These are phyloP conservation scores for Gastrophryne carolinensis DNA, from an alignment of 2,797 vertebrate genomes.

Conservation along the genomic window DNA sequence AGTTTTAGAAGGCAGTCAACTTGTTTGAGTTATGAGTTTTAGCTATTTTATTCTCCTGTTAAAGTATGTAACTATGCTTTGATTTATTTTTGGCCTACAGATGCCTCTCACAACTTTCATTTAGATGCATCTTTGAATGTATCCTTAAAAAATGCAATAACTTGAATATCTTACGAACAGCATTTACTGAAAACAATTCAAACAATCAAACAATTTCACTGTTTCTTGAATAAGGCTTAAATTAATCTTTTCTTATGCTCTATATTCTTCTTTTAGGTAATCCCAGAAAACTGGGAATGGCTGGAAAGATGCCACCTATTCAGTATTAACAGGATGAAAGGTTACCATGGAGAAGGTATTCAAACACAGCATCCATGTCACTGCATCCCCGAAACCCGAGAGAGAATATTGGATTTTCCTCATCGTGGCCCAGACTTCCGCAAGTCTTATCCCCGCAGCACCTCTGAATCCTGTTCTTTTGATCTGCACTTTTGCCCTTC, in stretches of 20 bases:
- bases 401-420: slow-evolving; percentile 74
- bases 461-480: slow-evolving; percentile 73
- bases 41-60: no score
- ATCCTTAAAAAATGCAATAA: no score
- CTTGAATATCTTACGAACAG: no score
- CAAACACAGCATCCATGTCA: slow-evolving; percentile 88
- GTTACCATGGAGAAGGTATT: slow-evolving; percentile 95
- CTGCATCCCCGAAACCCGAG: slow-evolving; percentile 84
- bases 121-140: no score
- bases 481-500: slow-evolving; percentile 83
- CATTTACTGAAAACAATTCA: no score
- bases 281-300: slow-evolving; percentile 43
- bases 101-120: no score
- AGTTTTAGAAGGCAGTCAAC: no score
- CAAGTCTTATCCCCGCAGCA: slow-evolving; percentile 69
- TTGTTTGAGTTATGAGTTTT: no score
- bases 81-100: no score
- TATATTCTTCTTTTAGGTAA: slow-evolving; percentile 27
- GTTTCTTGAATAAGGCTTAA: not conserved
- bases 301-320: slow-evolving; percentile 36
- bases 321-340: slow-evolving; percentile 79
- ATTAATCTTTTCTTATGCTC: not conserved
- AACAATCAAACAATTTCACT: no score
- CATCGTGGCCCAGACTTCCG: slow-evolving; percentile 66
- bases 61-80: no score